Base-by-base conservation (phyloP, 2,888 invertebrate species). In the Anthoptus insignis region DNA sequence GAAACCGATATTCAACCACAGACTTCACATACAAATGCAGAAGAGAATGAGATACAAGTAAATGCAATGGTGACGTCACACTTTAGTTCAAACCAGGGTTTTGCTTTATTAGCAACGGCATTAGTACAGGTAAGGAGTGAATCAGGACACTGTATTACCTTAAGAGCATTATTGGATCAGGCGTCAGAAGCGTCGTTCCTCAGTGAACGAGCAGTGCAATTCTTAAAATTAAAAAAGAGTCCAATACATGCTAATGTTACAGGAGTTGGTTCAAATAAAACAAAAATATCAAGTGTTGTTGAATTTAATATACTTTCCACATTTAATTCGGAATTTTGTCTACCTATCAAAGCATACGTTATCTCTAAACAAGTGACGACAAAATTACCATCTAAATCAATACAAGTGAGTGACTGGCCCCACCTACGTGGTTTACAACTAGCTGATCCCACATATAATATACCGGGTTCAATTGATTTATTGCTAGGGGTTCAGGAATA, bases 391-490 rank as follows among this genome's bases (percentile, higher is more conserved):
- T 2, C 32, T 11, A 32, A 32, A 32, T 9, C 32, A 32, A 32
- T n/a, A n/a, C n/a, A n/a, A n/a, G n/a, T n/a, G n/a, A n/a, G n/a
- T n/a, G 27, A n/a, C 13, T 37, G n/a, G 37, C 37, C 37, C 2
- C 13, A 37, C n/a, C 9, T 37, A n/a, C 37, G 9, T 2, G 32
- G 11, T n/a, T 3, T 37, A 13, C 13, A n/a, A 13, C n/a, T 37
- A 3, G 37, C 37, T n/a, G 37, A 37, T n/a, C 5, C n/a, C 3
- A n/a, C 37, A 3, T 37, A 37, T 37, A 14, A 59, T 14, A 50
- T 21, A 32, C 58, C 72, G 63, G 75, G 74, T 7, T 8, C 64
- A 6, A 63, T 75, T 6, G 76, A 77, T 47, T 19, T 77, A 27
- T 59, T 75, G 0, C 53, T 76, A 9, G 71, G 76, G 7, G 71